Base-by-base conservation (phyloP, 1,140 invertebrate genomes). In the Drosophila kohkoa region DNA sequence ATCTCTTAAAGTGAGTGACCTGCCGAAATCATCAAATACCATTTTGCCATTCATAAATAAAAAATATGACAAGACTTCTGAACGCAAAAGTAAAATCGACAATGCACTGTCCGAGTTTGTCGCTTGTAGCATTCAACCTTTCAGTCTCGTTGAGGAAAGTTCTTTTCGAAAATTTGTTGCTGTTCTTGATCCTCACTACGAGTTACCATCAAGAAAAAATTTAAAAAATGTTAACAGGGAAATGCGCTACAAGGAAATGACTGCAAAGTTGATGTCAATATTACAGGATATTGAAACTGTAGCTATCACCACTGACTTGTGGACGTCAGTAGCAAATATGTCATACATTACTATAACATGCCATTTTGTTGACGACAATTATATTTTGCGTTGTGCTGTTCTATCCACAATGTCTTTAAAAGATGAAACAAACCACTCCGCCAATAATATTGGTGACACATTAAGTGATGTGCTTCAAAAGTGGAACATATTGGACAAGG, bases 111-210 rank as follows among this genome's bases (percentile, higher is more conserved):
- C 28, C n/a, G 51, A 32, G 51, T 54, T 54, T 13, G 28, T 54
- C 3, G 51, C 28, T 3, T 54, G 51, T 54, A 54, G 51, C 51
- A 54, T 54, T 54, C 51, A 54, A 32, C 51, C 51, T 8, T 54
- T 54, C 51, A 30, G 25, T 13, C 28, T 54, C 25, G 28, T 30
- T 11, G 51, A 32, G 25, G 51, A 54, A 20, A 54, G 25, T 10
- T 30, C 20, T 32, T 54, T 54, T 32, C 51, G 28, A 30, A 54
- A 54, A 54, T n/a, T 54, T 30, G 10, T 54, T 7, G 25, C 28
- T 30, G 51, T 54, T 30, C 25, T 54, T 8, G n/a, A 54, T 13
- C 51, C 51, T 11, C 51, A 20, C 51, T 54, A 54, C 11, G 28
- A 54, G 25, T 6, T 54, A 4, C 51, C 51, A 13, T 54, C 25